Base-by-base conservation (phyloP, 2,113 vertebrate species). In the Dascyllus trimaculatus region DNA sequence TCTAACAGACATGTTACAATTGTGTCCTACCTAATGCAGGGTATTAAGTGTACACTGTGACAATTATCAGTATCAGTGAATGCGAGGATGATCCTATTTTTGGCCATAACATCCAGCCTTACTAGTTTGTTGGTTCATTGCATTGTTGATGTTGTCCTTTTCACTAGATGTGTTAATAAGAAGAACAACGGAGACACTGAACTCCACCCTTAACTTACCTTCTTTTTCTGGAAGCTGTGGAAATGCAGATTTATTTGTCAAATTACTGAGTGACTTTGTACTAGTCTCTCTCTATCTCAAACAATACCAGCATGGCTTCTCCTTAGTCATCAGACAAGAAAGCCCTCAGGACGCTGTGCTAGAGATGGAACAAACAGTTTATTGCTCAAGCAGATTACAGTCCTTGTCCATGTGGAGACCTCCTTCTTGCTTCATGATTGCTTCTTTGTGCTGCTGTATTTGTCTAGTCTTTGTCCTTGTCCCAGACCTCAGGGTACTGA, bases 281-380 rank as follows among this genome's bases (percentile, higher is more conserved):
- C 19, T 62, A n/a, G 13, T 51, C 69, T 51, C 46, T 59, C 57
- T 57, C 13, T 35, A 10, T 75, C 67, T 52, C 53, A 74, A 70
- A 77, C 56, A 77, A 81, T 26, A 70, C 40, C 75, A 74, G 72
- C 72, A 25, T 38, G 48, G 2, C 38, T 59, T 79, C 57, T 60
- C 38, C 45, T 82, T 58, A 62, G 66, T 86, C 73, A 84, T 85
- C 81, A 75, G 63, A 69, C 76, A 74, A 64, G 57, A 80, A 88
- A 49, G 43, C 78, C 81, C 57, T 43, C 79, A 74, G 83, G 87
- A 74, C 60, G 38, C 40, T 35, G 25, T 45, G 65, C 13, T 8
- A 76, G 25, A 84, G 56, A 64, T 67, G 65, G 66, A 89, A 78
- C 80, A 89, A 87, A 85, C 73, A 7, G 56, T 84, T 77, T 91